Percentiles rank a stretch among this genome's conserved stretches.
Conservation (phyloP, 2,797 vertebrate species). For the Setipinna tenuifilis region DNA sequence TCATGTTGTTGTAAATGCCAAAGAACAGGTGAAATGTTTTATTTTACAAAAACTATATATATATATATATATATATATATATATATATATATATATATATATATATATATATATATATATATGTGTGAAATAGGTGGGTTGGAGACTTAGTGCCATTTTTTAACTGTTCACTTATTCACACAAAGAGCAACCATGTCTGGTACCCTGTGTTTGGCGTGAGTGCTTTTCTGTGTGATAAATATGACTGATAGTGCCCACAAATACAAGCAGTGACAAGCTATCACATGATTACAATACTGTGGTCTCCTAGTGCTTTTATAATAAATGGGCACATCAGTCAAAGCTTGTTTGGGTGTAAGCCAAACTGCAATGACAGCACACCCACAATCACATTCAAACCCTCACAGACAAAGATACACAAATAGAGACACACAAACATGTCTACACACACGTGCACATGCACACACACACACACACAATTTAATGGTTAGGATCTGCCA, state of each 20-base stretch:
- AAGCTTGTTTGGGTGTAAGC: constrained; percentile 10
- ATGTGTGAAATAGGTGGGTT: not conserved
- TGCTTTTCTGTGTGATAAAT: not conserved
- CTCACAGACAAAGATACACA: not conserved
- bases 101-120: too few species aligned
- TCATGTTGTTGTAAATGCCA: not conserved
- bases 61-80: too few species aligned
- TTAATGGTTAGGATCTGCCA: not conserved
- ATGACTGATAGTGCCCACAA: not conserved
- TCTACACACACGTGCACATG: not conserved
- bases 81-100: too few species aligned
- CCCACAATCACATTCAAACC: constrained; percentile 14
- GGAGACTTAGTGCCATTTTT: not conserved
- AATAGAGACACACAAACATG: not conserved
- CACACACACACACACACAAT: not conserved
- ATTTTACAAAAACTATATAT: too few species aligned
- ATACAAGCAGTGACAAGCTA: constrained; percentile 15
- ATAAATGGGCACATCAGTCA: constrained; percentile 49
- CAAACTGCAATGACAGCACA: not conserved
- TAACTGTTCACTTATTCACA: not conserved
- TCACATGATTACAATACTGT: constrained; percentile 21
- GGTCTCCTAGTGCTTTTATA: constrained; percentile 43
- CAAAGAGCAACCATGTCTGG: not conserved
- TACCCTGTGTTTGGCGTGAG: not conserved
- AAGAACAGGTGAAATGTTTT: not conserved